A percentile compares a stretch with the other conserved stretches of the same genome.
Evolutionary conservation across 2,888 invertebrate genomes (phyloP).

Genomic region (Nowickia ferox): DNA sequence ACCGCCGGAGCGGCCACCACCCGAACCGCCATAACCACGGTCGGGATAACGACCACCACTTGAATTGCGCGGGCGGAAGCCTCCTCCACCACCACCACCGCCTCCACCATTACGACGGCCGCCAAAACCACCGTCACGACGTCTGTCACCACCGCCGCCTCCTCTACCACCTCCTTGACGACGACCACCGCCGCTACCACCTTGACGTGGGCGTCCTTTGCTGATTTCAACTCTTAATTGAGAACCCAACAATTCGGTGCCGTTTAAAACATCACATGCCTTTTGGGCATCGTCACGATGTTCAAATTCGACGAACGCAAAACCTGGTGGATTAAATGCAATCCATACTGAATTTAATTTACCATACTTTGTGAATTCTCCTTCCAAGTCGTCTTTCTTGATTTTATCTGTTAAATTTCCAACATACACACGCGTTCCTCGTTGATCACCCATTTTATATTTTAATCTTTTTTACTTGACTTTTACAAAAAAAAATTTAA

Average conservation of each 20-base stretch:
- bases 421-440: conserved; percentile 93
- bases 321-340: conserved; percentile 96
- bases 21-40: conserved; percentile 73
- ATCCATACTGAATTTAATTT: conserved; percentile 96
- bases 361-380: conserved; percentile 95
- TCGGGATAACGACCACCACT: conserved; percentile 79
- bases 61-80: conserved; percentile 84
- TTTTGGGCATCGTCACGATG: conserved; percentile 94
- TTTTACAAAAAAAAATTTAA: conserved; percentile 41
- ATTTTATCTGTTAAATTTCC: conserved; percentile 94
- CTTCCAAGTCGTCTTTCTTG: conserved; percentile 95
- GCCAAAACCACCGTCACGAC: conserved; percentile 85
- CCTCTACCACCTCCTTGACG: conserved; percentile 84
- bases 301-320: conserved; percentile 96
- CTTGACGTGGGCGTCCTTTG: conserved; percentile 89
- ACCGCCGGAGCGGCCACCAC: conserved; percentile 73
- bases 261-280: conserved; percentile 93
- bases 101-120: conserved; percentile 83
- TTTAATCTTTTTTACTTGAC: conserved; percentile 44
- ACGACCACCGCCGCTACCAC: conserved; percentile 86
- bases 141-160: conserved; percentile 84
- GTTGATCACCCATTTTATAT: conserved; percentile 81
- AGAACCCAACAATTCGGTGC: conserved; percentile 93
- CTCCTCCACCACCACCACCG: conserved; percentile 83
- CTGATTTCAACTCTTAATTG: conserved; percentile 95